Evolutionary conservation across 2,888 invertebrate genomes (phyloP).

Genomic region (Acleris sparsana): DNA sequence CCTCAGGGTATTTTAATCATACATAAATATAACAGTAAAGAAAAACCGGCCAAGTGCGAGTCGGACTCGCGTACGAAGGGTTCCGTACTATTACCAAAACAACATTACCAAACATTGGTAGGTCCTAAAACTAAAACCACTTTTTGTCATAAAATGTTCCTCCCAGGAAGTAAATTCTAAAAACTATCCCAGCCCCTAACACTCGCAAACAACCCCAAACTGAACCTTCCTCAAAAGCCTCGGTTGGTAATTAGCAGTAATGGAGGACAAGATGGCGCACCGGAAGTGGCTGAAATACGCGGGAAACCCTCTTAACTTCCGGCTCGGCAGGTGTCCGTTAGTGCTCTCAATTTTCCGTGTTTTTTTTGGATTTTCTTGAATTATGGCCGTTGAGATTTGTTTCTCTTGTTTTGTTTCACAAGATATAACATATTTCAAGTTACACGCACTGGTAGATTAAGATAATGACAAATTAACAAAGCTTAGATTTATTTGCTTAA

Average conservation of each 20-base stretch:
- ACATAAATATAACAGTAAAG: too few relatives aligned
- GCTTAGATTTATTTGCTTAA: too few relatives aligned
- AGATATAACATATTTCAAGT: too few relatives aligned
- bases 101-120: too few relatives aligned
- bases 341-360: conserved; percentile 18
- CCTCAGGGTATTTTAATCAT: too few relatives aligned
- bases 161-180: background rate
- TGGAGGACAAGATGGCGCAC: conserved; percentile 70
- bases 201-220: conserved; percentile 31
- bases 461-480: too few relatives aligned
- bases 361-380: conserved; percentile 28
- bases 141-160: too few relatives aligned
- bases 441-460: too few relatives aligned
- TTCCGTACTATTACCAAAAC: too few relatives aligned
- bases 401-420: background rate
- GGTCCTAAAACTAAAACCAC: too few relatives aligned
- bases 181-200: background rate
- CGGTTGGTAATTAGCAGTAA: conserved; percentile 71
- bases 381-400: conserved; percentile 13
- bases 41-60: too few relatives aligned
- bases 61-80: too few relatives aligned
- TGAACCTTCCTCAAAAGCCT: conserved; percentile 38
- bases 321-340: conserved; percentile 39
- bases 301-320: conserved; percentile 39
- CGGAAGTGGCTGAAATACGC: conserved; percentile 50